Percentiles rank a stretch among this genome's conserved stretches.
These are phyloP conservation scores for Psittacula echo DNA, from an alignment of 2,797 vertebrate genomes.

Conservation along the genomic window DNA sequence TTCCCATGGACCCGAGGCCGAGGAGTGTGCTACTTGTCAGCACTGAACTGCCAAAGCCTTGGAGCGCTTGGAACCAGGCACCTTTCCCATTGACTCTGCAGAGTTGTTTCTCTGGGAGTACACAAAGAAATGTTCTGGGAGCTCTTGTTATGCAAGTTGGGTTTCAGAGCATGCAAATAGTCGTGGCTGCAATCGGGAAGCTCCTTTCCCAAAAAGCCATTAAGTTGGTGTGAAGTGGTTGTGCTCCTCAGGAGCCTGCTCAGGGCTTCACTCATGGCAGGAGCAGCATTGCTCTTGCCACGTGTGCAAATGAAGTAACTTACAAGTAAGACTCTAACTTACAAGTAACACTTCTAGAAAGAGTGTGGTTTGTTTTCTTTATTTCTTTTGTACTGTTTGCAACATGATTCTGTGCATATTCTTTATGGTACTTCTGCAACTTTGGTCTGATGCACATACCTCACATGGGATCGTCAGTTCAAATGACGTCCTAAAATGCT, in stretches of 20 bases:
- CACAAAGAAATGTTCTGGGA: background rate
- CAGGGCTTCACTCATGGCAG: background rate
- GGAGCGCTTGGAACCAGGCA: background rate
- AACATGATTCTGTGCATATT: background rate
- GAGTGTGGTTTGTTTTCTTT: background rate
- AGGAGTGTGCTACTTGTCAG: background rate
- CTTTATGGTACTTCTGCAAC: background rate
- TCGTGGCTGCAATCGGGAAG: background rate
- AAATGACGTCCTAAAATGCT: background rate
- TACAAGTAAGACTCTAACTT: background rate
- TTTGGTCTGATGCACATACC: rapidly evolving
- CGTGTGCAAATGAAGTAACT: too few relatives aligned
- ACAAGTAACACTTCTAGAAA: background rate
- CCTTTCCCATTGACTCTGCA: background rate
- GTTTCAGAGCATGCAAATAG: background rate
- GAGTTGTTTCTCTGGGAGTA: background rate
- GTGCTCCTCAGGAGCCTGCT: background rate
- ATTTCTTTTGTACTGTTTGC: background rate
- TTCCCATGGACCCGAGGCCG: background rate
- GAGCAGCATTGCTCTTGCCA: background rate
- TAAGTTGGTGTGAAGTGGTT: background rate
- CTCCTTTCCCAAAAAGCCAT: background rate
- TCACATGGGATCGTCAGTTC: background rate
- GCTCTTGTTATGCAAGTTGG: background rate
- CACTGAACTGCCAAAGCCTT: background rate